A percentile compares a stretch with the other conserved stretches of the same genome.
Conservation (phyloP, 2,888 invertebrate genomes). For the Torymus tubicola region DNA sequence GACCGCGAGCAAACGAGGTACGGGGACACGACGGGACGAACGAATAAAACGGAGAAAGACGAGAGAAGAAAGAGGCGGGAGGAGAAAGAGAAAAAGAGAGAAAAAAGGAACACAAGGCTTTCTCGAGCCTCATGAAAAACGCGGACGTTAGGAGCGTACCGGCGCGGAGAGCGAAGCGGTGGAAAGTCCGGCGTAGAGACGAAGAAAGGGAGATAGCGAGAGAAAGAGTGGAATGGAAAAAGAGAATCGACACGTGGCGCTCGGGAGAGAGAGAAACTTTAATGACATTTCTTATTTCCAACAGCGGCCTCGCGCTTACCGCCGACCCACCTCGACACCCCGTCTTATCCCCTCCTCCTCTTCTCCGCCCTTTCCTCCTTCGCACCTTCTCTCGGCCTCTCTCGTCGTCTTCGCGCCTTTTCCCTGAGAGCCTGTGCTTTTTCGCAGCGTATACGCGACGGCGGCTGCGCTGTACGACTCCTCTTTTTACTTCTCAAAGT, state of each 20-base stretch:
- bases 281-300: slow-evolving; percentile 70
- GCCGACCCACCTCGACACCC: slow-evolving; percentile 57
- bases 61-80: not conserved
- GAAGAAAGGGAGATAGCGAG: not conserved
- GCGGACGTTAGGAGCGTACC: not conserved
- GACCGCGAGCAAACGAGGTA: not conserved
- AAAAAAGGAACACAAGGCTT: not conserved
- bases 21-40: slow-evolving; percentile 2
- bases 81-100: slow-evolving; percentile 9
- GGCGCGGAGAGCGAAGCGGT: slow-evolving; percentile 9
- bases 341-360: slow-evolving; percentile 48
- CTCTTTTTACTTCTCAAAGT: slow-evolving; percentile 49
- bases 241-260: slow-evolving; percentile 64
- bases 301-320: slow-evolving; percentile 52
- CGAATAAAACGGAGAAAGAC: not conserved
- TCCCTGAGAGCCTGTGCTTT: slow-evolving; percentile 40
- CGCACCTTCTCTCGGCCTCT: slow-evolving; percentile 40
- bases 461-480: slow-evolving; percentile 12
- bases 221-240: slow-evolving; percentile 35
- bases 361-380: slow-evolving; percentile 16
- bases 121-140: slow-evolving; percentile 21
- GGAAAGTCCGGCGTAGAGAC: slow-evolving; percentile 39
- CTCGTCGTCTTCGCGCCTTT: slow-evolving; percentile 34
- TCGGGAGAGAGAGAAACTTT: slow-evolving; percentile 63
- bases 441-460: slow-evolving; percentile 21